A percentile compares a stretch with the other conserved stretches of the same genome.
These are phyloP conservation scores for Pachyramphus minor DNA, from an alignment of 2,113 vertebrate species.

Conservation along the genomic window DNA sequence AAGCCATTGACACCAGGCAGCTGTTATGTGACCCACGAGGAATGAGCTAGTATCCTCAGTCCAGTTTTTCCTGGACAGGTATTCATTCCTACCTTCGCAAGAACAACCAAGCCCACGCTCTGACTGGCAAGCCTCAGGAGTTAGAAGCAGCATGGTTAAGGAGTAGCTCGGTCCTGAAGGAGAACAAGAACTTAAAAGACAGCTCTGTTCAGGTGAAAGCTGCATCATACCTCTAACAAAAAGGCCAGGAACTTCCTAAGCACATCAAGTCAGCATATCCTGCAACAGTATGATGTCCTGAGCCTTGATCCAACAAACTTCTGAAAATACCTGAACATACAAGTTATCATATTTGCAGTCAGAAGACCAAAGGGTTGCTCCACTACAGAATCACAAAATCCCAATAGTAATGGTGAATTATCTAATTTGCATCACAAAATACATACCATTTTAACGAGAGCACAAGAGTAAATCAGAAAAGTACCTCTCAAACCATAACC, in stretches of 20 bases:
- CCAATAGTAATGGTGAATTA: background rate
- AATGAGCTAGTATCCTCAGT: background rate
- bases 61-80: background rate
- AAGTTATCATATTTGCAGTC: background rate
- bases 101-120: background rate
- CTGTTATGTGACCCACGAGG: background rate
- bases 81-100: background rate
- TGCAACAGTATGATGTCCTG: background rate
- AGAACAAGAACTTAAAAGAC: background rate
- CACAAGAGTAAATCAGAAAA: background rate
- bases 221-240: background rate
- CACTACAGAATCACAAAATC: background rate
- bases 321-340: background rate
- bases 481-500: background rate
- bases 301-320: background rate
- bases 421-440: background rate
- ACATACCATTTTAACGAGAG: background rate
- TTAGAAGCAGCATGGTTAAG: background rate
- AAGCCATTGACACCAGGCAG: constrained; percentile 39
- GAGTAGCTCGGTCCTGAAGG: background rate
- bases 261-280: background rate
- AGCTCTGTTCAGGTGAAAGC: background rate
- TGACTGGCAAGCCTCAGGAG: background rate
- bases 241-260: background rate
- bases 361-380: background rate